Evolutionary conservation across 2,113 vertebrate species (phyloP).

Genomic region (Saguinus imperator): DNA sequence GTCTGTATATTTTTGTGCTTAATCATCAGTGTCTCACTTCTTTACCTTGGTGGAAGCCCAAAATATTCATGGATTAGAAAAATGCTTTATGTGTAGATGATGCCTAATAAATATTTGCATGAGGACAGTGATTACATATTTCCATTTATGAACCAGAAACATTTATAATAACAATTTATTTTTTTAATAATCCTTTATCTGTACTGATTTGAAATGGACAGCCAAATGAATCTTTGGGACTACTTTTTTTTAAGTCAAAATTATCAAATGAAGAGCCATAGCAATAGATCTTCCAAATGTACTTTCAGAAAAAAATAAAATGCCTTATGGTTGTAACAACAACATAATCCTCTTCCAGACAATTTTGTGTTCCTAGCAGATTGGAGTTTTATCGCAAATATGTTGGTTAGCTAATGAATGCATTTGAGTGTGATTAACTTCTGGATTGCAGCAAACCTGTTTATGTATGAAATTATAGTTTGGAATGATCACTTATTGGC

Average conservation of each 20-base stretch:
- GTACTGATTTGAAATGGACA: not conserved
- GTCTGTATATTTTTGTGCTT: not conserved
- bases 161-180: not conserved
- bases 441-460: slow-evolving; percentile 68
- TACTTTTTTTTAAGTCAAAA: not conserved
- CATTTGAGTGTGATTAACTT: slow-evolving; percentile 74
- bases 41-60: not conserved
- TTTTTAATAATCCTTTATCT: not conserved
- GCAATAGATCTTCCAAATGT: slow-evolving; percentile 56
- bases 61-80: not conserved
- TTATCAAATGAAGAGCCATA: slow-evolving; percentile 28
- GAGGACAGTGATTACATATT: not conserved
- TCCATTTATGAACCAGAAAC: not conserved
- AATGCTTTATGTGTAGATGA: not conserved
- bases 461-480: slow-evolving; percentile 70
- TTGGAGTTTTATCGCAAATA: slow-evolving; percentile 75
- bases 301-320: slow-evolving; percentile 1
- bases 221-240: slow-evolving; percentile 1
- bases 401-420: slow-evolving; percentile 74
- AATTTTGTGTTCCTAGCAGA: slow-evolving; percentile 65
- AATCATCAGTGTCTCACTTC: not conserved
- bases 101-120: not conserved
- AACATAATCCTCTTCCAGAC: slow-evolving; percentile 60
- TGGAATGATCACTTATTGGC: slow-evolving; percentile 70
- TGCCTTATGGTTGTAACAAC: slow-evolving; percentile 64